phyloP scores from a whole-genome alignment of 2,113 vertebrate species.

The Plectropomus leopardus region DNA sequence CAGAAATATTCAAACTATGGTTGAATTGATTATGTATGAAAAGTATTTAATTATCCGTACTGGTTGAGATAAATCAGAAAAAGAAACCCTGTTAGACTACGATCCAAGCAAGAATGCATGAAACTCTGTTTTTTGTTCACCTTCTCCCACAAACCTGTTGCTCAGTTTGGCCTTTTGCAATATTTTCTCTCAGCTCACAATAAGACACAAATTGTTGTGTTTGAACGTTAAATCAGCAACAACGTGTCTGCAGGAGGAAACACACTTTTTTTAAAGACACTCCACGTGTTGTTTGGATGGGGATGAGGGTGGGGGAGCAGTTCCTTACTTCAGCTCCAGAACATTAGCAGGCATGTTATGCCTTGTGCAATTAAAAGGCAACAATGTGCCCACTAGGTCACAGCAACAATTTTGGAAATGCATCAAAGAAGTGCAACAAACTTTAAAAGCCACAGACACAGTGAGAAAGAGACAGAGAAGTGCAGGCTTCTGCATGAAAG shows the following conservation, averaged over 20 bases:
- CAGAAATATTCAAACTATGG: background rate
- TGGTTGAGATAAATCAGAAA: background rate
- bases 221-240: background rate
- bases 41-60: background rate
- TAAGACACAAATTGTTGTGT: background rate
- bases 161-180: conserved; percentile 22
- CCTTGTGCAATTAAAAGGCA: conserved; percentile 57
- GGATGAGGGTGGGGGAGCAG: background rate
- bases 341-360: conserved; percentile 32
- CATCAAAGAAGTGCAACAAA: conserved; percentile 49
- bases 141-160: conserved; percentile 63
- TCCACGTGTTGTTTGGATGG: conserved; percentile 54
- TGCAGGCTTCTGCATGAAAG: conserved; percentile 27
- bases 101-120: background rate
- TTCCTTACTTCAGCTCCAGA: conserved; percentile 33
- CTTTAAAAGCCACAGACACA: conserved; percentile 22
- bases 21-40: background rate
- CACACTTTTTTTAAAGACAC: conserved; percentile 31
- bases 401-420: conserved; percentile 17
- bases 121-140: background rate
- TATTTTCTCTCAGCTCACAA: background rate
- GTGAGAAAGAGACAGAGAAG: no score
- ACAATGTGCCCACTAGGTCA: conserved; percentile 20
- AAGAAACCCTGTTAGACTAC: no score
- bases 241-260: conserved; percentile 1